phyloP scores from a whole-genome alignment of 2,888 invertebrate genomes.

The Cremastinae sp. region DNA sequence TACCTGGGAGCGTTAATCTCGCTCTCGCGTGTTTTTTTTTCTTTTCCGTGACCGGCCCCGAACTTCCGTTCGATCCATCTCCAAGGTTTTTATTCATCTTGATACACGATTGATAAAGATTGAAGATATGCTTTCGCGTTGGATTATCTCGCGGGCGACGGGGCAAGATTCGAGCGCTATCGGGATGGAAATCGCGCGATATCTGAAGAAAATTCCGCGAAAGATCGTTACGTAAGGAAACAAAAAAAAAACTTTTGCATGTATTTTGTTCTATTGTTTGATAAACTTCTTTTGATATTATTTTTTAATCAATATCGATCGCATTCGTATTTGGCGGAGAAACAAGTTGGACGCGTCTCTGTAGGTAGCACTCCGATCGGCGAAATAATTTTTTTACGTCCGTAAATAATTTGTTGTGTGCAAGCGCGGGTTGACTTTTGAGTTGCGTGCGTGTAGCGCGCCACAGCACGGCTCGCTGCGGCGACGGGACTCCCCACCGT shows the following conservation, averaged over 20 bases:
- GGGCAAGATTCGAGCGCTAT: too few relatives aligned
- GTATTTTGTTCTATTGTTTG: too few relatives aligned
- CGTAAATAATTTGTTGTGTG: constrained; percentile 15
- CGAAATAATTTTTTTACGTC: neutral
- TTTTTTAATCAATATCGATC: too few relatives aligned
- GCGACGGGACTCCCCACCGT: constrained; percentile 46
- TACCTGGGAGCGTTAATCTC: constrained; percentile 12
- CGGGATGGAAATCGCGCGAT: too few relatives aligned
- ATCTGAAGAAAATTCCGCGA: too few relatives aligned
- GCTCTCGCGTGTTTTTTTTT: constrained; percentile 20
- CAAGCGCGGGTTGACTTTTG: constrained; percentile 48
- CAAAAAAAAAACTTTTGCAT: too few relatives aligned
- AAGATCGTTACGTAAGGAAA: too few relatives aligned
- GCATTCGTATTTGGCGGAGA: too few relatives aligned
- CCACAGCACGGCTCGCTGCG: constrained; percentile 40
- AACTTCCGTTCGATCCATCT: neutral
- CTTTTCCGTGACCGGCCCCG: neutral
- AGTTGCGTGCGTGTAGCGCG: constrained; percentile 57
- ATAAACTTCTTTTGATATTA: too few relatives aligned
- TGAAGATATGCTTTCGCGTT: too few relatives aligned
- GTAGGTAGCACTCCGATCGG: constrained; percentile 6
- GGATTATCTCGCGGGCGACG: too few relatives aligned
- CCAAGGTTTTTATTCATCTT: neutral
- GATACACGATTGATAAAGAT: neutral
- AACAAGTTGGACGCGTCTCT: too few relatives aligned